Base-by-base conservation (phyloP, 1,140 invertebrate genomes). In the Cecropterus lyciades region DNA sequence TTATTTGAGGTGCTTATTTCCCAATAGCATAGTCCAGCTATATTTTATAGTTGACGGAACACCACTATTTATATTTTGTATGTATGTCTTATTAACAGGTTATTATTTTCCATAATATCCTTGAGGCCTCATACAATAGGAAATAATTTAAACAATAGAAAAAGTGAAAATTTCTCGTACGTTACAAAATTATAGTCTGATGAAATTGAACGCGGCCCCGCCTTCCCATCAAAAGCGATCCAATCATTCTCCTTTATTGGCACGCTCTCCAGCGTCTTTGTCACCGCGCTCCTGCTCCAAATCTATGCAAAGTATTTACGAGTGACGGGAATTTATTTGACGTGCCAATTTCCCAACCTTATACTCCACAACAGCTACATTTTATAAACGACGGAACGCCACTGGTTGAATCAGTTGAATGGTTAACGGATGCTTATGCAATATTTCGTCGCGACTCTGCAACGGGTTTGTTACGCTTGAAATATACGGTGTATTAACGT, bases 221-320 rank as follows among this genome's bases (percentile, higher is more conserved):
- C 37, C 14, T 42, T 42, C 33, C 42, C 42, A 42, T 57, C 55
- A 57, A 45, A 57, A 57, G 56, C 43, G 43, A 48, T 60, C 56
- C 56, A 60, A 60, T 60, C 56, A 60, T 60, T 60, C 27, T 48
- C 56, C 45, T 30, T 60, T 60, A 62, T 62, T 62, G 57, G 57
- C 16, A 49, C 46, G 57, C 57, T 48, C 57, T 60, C 16, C 30
- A 49, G 15, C 15, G 57, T 62, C 57, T 62, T 62, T 62, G 57
- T 62, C 45, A 45, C 45, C 6, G 16, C 33, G 57, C 57, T 49
- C 43, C 57, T 57, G 11, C 27, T n/a, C 45, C 24, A 43, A 33
- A 60, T 48, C 14, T 48, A 60, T 60, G 45, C 45, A 60, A 48
- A 60, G 56, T 48, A 60, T 48, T 60, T 33, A 48, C 56, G 27